Evolutionary conservation across 2,888 invertebrate genomes (phyloP), one percentile per base, ranked within the genome.

Genomic region (Drosophila imparisetae): DNA sequence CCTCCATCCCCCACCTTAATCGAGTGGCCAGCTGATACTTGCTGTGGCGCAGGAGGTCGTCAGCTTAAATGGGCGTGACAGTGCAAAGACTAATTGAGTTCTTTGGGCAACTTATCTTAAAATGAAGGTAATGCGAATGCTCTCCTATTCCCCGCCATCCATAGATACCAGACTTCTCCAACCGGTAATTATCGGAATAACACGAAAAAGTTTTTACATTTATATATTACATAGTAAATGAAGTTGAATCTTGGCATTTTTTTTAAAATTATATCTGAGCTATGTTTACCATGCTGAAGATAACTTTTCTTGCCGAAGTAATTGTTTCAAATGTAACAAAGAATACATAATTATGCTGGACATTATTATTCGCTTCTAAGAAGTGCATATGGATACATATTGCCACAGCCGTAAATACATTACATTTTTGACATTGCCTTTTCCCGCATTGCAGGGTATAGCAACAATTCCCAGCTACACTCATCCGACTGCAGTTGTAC

Each of bases 31-130:
- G 60, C 38, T 59, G 68, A 60, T 66, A 38, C 38, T 38, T 40
- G 55, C 38, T 38, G 27, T 27, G 21, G 21, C 24, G 29, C n/a
- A 18, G 30, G 45, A 42, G 45, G 15, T 10, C 15, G 24, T 52
- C 48, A 54, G 32, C 50, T 34, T 49, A 52, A 70, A 60, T 48
- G 58, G 78, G 70, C 53, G 74, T 78, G 68, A 68, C 72, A 52
- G 54, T 32, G 64, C 53, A 57, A 61, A 63, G 75, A 82, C 72
- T 86, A 84, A 86, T 86, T 84, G 85, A 84, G 84, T 84, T 84
- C 86, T 84, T 84, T 80, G 74, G 69, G 61, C 66, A 84, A 70
- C 73, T 81, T 76, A 78, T 72, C 85, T 78, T 42, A 60, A 58
- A 77, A 70, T 78, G 66, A 61, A 57, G 36, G 57, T 29, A 24